Evolutionary conservation across 2,797 vertebrate species (phyloP).

Genomic region (Myotis myotis): DNA sequence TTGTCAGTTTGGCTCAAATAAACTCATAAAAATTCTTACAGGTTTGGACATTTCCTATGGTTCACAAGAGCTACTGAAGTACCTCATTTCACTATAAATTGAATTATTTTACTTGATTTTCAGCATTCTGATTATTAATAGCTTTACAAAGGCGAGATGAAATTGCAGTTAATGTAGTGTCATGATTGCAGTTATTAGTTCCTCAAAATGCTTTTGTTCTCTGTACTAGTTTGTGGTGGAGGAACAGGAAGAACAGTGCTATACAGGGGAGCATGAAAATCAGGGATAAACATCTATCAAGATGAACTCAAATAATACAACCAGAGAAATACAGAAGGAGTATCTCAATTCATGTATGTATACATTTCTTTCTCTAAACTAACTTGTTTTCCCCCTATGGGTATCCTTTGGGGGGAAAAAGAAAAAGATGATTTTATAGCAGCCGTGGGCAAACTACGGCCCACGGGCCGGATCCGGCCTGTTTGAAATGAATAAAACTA

Average conservation of each 20-base stretch:
- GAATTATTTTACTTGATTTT: conserved; percentile 29
- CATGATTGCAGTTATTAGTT: background rate
- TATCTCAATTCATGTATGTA: background rate
- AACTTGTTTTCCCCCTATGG: background rate
- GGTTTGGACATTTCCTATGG: background rate
- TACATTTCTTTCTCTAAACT: background rate
- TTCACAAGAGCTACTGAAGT: background rate
- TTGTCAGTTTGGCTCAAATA: background rate
- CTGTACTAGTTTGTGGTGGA: background rate
- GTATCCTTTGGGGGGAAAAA: background rate
- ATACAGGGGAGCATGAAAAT: background rate
- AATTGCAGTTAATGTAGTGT: background rate
- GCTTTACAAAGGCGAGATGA: background rate
- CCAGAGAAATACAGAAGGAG: background rate
- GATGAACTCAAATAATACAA: background rate
- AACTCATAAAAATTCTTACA: background rate
- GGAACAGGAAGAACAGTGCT: background rate
- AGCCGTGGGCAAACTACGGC: too few relatives aligned
- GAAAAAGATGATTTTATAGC: background rate
- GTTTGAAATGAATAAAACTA: too few relatives aligned
- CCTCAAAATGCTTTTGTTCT: conserved; percentile 17
- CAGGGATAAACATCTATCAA: background rate
- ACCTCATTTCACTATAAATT: conserved; percentile 42
- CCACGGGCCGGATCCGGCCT: too few relatives aligned
- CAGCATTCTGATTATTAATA: conserved; percentile 22